Percentiles rank a stretch among this genome's conserved stretches.
Evolutionary conservation across 2,113 vertebrate species (phyloP).

Genomic region (Phalacrocorax brasilianus): DNA sequence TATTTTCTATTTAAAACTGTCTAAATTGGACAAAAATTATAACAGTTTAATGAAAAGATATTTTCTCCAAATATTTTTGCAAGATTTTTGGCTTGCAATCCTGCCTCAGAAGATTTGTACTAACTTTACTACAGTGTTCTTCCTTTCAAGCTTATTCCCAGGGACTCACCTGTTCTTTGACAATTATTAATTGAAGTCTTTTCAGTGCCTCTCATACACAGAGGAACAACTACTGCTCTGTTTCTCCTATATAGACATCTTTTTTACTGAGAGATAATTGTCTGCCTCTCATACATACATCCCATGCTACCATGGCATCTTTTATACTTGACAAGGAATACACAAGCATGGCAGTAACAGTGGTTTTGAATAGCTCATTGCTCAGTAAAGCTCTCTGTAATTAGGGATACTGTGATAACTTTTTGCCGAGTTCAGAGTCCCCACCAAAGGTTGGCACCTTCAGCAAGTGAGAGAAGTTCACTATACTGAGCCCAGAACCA

Average conservation of each 20-base stretch:
- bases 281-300: background rate
- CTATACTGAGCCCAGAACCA: fast-evolving
- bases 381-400: background rate
- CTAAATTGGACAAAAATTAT: background rate
- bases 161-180: background rate
- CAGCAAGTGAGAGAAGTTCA: background rate
- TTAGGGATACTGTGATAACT: background rate
- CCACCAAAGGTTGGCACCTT: background rate
- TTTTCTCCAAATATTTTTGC: background rate
- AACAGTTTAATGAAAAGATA: background rate
- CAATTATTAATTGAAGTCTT: background rate
- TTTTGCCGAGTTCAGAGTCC: background rate
- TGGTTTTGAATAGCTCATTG: background rate
- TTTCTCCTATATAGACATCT: background rate
- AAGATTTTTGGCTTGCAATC: background rate
- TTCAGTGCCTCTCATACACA: background rate
- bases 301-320: background rate
- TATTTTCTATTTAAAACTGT: background rate
- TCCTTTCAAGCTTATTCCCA: background rate
- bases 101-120: background rate
- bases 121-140: background rate
- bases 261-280: background rate
- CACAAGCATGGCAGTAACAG: background rate
- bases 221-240: background rate
- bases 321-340: background rate